Base-by-base conservation (phyloP, 2,797 vertebrate genomes). In the Glyptemys insculpta region DNA sequence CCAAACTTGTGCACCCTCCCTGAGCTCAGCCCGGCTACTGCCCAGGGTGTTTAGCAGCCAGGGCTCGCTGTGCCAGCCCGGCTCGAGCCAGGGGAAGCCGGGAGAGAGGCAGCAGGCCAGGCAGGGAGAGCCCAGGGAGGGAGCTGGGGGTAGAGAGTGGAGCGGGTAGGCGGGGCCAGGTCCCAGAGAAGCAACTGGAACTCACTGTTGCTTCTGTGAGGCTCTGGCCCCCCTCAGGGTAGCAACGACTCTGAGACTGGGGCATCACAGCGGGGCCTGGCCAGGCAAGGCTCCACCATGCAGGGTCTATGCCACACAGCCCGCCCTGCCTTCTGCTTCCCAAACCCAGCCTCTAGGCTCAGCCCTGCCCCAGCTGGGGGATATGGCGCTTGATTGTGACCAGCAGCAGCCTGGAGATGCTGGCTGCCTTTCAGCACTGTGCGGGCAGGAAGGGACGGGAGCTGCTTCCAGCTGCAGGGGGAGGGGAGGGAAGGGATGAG, bases 161-260 rank as follows among this genome's bases (percentile, higher is more conserved):
- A 25, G 72, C 6, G 21, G 12, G 37, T 41, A 4, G 29, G 34
- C 1, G 5, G 23, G 47, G 12, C 21, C 11, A 10, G 10, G 41
- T 18, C 57, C 59, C n/a, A 27, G 34, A 44, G 88, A 53, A 19
- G 83, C 31, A n/a, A 12, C 65, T 37, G 3, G 62, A 65, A 92
- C 83, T 92, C 81, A 86, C 83, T 92, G 23, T 92, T 83, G 53
- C 49, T 83, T 79, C n/a, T 10, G 9, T 37, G 18, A 41, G 65
- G 19, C 65, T 72, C n/a, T 19, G 18, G 52, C 44, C 44, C 6
- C 44, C 5, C 57, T 41, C 12, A 11, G 29, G 76, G 25, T 41
- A 72, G n/a, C 78, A 78, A 49, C 29, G 1, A 19, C 57, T 49
- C 9, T 7, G 37, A 47, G 57, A 56, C 85, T 2, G 25, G n/a